Conservation (phyloP, 2,113 vertebrate genomes). For the Pygoscelis adeliae region DNA sequence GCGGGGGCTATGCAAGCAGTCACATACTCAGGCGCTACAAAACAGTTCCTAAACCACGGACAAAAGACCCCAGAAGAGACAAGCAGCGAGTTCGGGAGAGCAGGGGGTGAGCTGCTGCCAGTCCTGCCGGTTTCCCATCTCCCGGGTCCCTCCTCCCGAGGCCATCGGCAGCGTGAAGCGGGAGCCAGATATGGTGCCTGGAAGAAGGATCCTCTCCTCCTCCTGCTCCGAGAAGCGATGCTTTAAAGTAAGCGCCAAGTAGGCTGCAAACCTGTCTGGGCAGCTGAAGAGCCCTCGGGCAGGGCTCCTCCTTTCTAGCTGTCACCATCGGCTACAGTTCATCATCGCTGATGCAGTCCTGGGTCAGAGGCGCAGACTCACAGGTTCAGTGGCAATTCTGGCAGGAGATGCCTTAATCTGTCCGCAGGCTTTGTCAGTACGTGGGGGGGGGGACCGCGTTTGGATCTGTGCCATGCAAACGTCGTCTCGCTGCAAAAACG, state of each 20-base stretch:
- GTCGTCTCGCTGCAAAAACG: background rate
- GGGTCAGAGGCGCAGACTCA: rapidly evolving
- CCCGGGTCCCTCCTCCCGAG: background rate
- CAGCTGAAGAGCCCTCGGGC: background rate
- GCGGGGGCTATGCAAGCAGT: rapidly evolving
- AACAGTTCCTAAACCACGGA: background rate
- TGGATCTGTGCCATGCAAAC: background rate
- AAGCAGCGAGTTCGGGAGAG: background rate
- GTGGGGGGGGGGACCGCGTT: rapidly evolving
- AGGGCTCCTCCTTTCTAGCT: background rate
- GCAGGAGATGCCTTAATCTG: background rate
- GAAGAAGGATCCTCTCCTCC: background rate
- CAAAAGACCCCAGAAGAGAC: background rate
- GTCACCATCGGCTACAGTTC: background rate
- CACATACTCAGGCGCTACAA: background rate
- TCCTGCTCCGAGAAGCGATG: background rate
- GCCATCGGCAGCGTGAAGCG: background rate
- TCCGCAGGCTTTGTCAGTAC: background rate
- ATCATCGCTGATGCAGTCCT: rapidly evolving
- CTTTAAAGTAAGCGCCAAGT: background rate
- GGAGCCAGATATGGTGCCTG: background rate
- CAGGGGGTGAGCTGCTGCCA: background rate
- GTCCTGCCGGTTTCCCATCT: background rate
- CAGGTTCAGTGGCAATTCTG: background rate
- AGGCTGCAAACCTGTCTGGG: background rate